Conservation (phyloP, 2,888 invertebrate species). For the Heliothis peltigera region DNA sequence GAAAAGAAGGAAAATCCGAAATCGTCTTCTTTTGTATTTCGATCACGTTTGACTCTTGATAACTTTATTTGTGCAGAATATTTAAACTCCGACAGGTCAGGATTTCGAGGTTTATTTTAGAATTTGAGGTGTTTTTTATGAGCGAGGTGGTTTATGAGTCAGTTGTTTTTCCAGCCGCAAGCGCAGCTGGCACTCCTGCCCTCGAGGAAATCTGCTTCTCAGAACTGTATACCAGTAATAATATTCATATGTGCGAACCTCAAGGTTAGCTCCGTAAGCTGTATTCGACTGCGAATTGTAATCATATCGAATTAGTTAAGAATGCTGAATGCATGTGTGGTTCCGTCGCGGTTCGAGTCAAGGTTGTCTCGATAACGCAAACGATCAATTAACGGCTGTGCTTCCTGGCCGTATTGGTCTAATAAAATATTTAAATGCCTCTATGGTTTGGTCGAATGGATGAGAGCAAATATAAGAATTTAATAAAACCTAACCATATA, state of each 20-base stretch:
- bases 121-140: conserved; percentile 36
- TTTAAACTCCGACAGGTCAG: conserved; percentile 34
- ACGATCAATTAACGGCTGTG: conserved; percentile 54
- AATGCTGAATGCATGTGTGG: conserved; percentile 53
- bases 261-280: conserved; percentile 40
- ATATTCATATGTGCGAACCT: conserved; percentile 45
- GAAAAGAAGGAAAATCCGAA: conserved; percentile 1
- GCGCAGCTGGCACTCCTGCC: conserved; percentile 31
- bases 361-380: conserved; percentile 58
- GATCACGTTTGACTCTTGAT: conserved; percentile 1
- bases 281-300: conserved; percentile 48
- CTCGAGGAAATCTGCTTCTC: conserved; percentile 53
- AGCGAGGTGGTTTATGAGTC: conserved; percentile 44
- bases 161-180: conserved; percentile 42
- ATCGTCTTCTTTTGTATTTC: background rate
- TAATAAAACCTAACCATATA: no score
- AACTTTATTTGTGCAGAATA: conserved; percentile 18
- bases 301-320: conserved; percentile 50
- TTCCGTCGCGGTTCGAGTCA: conserved; percentile 48
- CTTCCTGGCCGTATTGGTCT: conserved; percentile 39
- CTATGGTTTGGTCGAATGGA: conserved; percentile 13
- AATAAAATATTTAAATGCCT: conserved; percentile 50
- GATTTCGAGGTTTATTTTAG: conserved; percentile 40
- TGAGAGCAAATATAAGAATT: conserved; percentile 9
- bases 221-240: conserved; percentile 48